Evolutionary conservation across 1,140 invertebrate species (phyloP).

Genomic region (Mizuhopecten yessoensis): DNA sequence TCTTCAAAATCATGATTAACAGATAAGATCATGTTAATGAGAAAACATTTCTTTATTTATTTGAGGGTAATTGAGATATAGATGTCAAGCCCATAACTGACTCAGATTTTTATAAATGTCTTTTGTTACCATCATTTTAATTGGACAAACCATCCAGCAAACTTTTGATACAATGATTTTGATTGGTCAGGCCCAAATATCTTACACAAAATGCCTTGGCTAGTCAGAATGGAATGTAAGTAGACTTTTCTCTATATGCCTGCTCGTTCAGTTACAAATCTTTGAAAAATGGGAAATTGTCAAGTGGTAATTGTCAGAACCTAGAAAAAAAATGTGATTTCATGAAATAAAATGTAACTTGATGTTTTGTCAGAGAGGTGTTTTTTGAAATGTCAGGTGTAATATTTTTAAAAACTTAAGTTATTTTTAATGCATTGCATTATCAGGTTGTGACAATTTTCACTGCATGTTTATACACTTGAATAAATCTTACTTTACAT

Average conservation of each 20-base stretch:
- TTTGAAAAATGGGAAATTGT: neutral
- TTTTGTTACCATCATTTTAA: neutral
- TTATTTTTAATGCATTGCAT: too few relatives aligned
- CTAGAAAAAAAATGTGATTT: neutral
- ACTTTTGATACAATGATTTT: constrained; percentile 22
- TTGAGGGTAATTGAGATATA: too few relatives aligned
- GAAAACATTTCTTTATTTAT: too few relatives aligned
- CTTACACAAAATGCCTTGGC: constrained; percentile 37
- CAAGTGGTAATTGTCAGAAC: neutral
- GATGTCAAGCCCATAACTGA: too few relatives aligned
- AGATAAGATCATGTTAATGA: too few relatives aligned
- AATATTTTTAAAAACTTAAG: too few relatives aligned
- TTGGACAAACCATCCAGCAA: neutral
- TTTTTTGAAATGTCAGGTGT: too few relatives aligned
- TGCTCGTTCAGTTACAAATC: neutral
- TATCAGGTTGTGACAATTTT: too few relatives aligned
- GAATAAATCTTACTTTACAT: too few relatives aligned
- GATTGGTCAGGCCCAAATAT: constrained; percentile 37
- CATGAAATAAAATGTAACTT: neutral
- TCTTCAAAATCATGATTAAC: too few relatives aligned
- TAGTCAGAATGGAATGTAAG: constrained; percentile 34
- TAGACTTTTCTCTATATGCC: constrained; percentile 16
- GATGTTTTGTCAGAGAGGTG: too few relatives aligned
- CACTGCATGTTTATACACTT: too few relatives aligned
- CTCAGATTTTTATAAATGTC: neutral